phyloP scores from a whole-genome alignment of 2,113 vertebrate species.

The Athene cunicularia region DNA sequence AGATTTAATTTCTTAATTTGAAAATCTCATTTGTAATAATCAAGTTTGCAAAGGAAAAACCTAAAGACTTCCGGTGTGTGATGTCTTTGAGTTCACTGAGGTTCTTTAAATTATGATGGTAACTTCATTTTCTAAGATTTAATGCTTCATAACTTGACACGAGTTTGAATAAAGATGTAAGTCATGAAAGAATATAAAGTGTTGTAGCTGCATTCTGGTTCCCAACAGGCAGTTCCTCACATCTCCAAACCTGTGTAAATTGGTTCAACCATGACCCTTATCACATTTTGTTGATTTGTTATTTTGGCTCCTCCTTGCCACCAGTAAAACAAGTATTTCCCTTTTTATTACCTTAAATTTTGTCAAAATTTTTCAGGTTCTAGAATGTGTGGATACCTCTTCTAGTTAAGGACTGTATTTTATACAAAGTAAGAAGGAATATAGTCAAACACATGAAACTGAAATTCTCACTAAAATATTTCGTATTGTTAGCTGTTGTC shows the following conservation, averaged over 20 bases:
- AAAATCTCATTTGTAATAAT: background rate
- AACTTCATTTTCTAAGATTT: background rate
- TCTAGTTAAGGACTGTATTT: background rate
- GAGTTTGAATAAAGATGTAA: background rate
- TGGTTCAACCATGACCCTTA: background rate
- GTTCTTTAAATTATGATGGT: background rate
- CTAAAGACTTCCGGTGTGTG: background rate
- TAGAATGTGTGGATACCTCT: background rate
- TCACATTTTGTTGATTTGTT: background rate
- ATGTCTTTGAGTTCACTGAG: background rate
- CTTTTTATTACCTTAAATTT: background rate
- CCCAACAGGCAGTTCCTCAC: background rate
- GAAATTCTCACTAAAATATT: background rate
- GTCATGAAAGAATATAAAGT: background rate
- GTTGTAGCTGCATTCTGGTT: background rate
- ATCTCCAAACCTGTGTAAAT: background rate
- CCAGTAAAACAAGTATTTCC: background rate
- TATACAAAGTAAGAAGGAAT: background rate
- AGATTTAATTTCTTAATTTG: background rate
- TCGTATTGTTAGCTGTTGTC: background rate
- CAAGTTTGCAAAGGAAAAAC: background rate
- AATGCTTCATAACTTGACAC: background rate
- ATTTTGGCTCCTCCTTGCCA: background rate
- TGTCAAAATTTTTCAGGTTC: background rate
- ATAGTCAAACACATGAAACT: background rate